phyloP scores from a whole-genome alignment of 1,140 invertebrate genomes.

The Eurosta solidaginis region DNA sequence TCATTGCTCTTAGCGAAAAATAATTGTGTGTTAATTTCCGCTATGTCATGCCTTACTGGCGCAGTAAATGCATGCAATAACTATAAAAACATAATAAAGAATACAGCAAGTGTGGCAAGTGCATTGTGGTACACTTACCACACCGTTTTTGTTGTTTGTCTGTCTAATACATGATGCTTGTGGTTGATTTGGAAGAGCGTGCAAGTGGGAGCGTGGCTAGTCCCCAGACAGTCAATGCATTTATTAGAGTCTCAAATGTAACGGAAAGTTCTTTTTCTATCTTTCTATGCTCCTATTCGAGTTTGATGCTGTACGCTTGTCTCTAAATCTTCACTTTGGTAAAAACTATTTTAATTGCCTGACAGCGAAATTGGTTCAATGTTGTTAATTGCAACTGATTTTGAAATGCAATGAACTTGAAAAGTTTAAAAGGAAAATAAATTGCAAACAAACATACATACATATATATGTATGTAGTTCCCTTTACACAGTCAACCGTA shows the following conservation, averaged over 20 bases:
- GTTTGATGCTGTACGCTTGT: not conserved
- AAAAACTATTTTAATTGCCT: constrained; percentile 56
- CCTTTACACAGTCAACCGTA: not conserved
- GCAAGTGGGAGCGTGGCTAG: too few relatives aligned
- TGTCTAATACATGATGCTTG: not conserved
- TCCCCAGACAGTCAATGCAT: too few relatives aligned
- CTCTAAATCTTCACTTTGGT: constrained; percentile 4
- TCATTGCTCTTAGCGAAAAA: not conserved
- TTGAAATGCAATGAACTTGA: constrained; percentile 38
- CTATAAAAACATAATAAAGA: not conserved
- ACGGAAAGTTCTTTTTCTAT: too few relatives aligned
- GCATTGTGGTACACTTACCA: not conserved
- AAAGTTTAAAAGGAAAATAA: not conserved
- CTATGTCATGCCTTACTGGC: not conserved
- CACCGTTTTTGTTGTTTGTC: not conserved
- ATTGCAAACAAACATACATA: not conserved
- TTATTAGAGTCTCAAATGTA: too few relatives aligned
- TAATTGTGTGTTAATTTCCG: constrained; percentile 26
- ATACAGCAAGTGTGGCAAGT: not conserved
- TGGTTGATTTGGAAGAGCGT: too few relatives aligned
- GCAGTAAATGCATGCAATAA: not conserved
- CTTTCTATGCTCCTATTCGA: not conserved
- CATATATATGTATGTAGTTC: not conserved
- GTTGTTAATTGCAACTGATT: constrained; percentile 59
- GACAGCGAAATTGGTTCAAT: constrained; percentile 59